Percentiles rank a stretch among this genome's conserved stretches.
phyloP scores from a whole-genome alignment of 1,140 invertebrate genomes.

The Maconellicoccus hirsutus region DNA sequence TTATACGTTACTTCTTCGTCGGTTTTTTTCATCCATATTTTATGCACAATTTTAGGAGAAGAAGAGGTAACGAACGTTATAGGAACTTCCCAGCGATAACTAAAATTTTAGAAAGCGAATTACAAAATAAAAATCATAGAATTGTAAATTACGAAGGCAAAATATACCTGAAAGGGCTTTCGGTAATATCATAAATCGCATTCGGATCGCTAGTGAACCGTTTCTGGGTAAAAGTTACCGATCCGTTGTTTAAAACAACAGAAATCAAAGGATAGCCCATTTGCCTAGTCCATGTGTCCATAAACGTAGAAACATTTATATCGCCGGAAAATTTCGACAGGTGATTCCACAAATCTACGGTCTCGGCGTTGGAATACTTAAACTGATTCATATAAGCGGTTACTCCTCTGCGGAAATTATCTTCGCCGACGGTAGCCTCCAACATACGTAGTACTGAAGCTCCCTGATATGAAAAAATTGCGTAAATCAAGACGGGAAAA shows the following conservation, averaged over 20 bases:
- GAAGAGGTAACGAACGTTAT: slow-evolving; percentile 59
- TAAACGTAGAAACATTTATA: slow-evolving; percentile 50
- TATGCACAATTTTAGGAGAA: slow-evolving; percentile 33
- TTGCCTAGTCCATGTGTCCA: slow-evolving; percentile 87
- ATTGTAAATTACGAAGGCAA: not conserved
- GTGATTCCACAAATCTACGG: slow-evolving; percentile 59
- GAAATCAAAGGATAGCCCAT: slow-evolving; percentile 79
- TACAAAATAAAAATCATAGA: not conserved
- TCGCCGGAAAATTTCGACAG: slow-evolving; percentile 40
- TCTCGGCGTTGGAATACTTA: slow-evolving; percentile 62
- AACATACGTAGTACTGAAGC: slow-evolving; percentile 82
- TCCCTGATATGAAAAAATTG: slow-evolving; percentile 46
- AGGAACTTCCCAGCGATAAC: slow-evolving; percentile 62
- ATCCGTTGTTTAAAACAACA: slow-evolving; percentile 40
- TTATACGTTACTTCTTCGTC: slow-evolving; percentile 29
- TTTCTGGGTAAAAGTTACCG: slow-evolving; percentile 52
- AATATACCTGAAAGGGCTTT: slow-evolving; percentile 48
- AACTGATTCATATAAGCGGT: slow-evolving; percentile 58
- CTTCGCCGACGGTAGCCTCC: slow-evolving; percentile 63
- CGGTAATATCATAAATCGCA: slow-evolving; percentile 37
- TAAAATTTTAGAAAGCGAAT: slow-evolving; percentile 26
- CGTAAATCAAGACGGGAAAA: not conserved
- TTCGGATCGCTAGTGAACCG: slow-evolving; percentile 58
- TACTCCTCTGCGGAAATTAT: slow-evolving; percentile 60
- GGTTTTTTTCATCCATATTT: slow-evolving; percentile 44